Evolutionary conservation across 2,888 invertebrate species (phyloP).

Genomic region (Tetanocera ferruginea): DNA sequence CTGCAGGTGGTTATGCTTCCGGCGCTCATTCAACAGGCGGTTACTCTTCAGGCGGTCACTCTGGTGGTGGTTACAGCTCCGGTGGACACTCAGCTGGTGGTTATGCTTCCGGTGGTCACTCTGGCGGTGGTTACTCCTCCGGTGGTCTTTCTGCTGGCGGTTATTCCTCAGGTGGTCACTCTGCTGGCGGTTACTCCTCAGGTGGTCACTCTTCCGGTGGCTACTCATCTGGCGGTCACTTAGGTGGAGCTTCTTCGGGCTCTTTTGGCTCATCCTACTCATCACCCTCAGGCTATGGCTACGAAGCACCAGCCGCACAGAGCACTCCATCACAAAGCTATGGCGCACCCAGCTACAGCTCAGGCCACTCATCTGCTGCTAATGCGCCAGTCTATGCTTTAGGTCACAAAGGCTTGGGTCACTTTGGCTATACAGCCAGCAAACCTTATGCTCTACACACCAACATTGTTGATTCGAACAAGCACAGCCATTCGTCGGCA

Average conservation of each 20-base stretch:
- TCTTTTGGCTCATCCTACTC: slow-evolving; percentile 18
- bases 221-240: slow-evolving; percentile 33
- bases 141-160: slow-evolving; percentile 15
- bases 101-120: slow-evolving; percentile 18
- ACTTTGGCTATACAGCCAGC: slow-evolving; percentile 51
- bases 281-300: slow-evolving; percentile 32
- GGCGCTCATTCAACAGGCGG: slow-evolving; percentile 6
- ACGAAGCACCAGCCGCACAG: slow-evolving; percentile 33
- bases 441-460: background rate
- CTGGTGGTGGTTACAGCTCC: slow-evolving; percentile 17
- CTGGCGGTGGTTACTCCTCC: slow-evolving; percentile 28
- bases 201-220: slow-evolving; percentile 39
- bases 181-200: slow-evolving; percentile 35
- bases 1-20: slow-evolving; percentile 40
- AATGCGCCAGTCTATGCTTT: slow-evolving; percentile 62
- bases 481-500: slow-evolving; percentile 50
- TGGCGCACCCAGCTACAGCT: slow-evolving; percentile 39
- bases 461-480: slow-evolving; percentile 18
- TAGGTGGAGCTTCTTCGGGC: background rate
- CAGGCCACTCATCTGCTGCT: background rate
- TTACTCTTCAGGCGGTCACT: slow-evolving; percentile 14
- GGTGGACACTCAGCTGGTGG: slow-evolving; percentile 40
- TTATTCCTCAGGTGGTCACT: slow-evolving; percentile 36
- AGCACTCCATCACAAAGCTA: slow-evolving; percentile 43
- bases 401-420: slow-evolving; percentile 67